phyloP scores from a whole-genome alignment of 2,888 invertebrate species.

The Cremastobaeus sp. region DNA sequence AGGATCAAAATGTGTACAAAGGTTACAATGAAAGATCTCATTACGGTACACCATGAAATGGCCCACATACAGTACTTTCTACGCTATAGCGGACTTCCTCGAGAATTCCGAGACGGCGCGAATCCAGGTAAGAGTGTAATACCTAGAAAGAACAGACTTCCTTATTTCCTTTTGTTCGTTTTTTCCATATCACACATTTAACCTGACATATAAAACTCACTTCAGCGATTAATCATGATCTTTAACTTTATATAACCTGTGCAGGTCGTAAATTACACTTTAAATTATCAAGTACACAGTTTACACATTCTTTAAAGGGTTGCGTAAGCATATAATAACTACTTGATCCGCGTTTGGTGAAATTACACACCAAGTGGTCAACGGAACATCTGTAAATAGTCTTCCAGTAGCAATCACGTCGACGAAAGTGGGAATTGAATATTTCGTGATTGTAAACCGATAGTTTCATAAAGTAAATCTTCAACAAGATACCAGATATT shows the following conservation, averaged over 20 bases:
- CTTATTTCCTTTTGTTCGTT: constrained; percentile 52
- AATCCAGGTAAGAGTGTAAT: constrained; percentile 86
- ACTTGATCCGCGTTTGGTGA: constrained; percentile 35
- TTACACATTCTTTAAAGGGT: constrained; percentile 11
- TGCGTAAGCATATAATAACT: constrained; percentile 34
- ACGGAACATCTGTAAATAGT: constrained; percentile 34
- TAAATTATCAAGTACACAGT: constrained; percentile 27
- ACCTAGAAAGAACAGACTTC: constrained; percentile 47
- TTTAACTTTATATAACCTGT: constrained; percentile 46
- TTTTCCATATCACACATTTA: constrained; percentile 35
- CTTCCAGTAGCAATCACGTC: constrained; percentile 21
- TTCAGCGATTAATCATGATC: constrained; percentile 30
- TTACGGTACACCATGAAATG: constrained; percentile 95
- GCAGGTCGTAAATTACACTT: neutral
- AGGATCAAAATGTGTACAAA: constrained; percentile 94
- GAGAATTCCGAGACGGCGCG: constrained; percentile 93
- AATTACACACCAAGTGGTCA: constrained; percentile 34
- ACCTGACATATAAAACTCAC: constrained; percentile 26
- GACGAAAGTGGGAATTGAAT: constrained; percentile 46
- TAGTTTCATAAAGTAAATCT: constrained; percentile 8
- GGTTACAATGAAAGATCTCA: constrained; percentile 90
- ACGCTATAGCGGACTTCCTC: constrained; percentile 89
- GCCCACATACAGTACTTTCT: constrained; percentile 94
- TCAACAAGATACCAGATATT: too few species aligned
- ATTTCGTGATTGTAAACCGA: too few species aligned